Percentiles rank a stretch among this genome's conserved stretches.
phyloP scores from a whole-genome alignment of 1,140 invertebrate species.

The Hycleus cichorii region DNA sequence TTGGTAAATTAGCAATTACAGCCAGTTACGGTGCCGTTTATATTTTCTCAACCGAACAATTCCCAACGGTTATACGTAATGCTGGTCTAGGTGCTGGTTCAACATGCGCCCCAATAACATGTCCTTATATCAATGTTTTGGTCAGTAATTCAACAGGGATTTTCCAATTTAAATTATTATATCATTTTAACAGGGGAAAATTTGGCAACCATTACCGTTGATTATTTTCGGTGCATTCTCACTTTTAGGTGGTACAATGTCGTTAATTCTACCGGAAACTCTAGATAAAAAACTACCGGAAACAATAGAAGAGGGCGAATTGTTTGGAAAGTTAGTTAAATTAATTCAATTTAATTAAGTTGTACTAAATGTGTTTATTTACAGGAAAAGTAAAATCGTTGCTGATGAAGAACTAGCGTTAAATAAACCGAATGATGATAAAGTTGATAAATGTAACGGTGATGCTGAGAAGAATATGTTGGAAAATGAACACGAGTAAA shows the following conservation, averaged over 20 bases:
- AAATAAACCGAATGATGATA: neutral
- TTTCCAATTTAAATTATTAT: neutral
- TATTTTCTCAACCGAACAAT: constrained; percentile 74
- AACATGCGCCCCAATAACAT: constrained; percentile 65
- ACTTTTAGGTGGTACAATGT: constrained; percentile 56
- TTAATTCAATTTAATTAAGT: neutral
- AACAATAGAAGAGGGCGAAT: constrained; percentile 64
- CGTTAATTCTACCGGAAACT: constrained; percentile 69
- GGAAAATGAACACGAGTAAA: too few species aligned
- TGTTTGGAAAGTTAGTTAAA: constrained; percentile 51
- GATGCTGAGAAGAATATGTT: too few species aligned
- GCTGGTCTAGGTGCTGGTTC: constrained; percentile 70
- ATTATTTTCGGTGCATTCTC: constrained; percentile 63
- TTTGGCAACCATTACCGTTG: constrained; percentile 61
- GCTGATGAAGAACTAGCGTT: constrained; percentile 2
- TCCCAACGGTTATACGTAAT: constrained; percentile 75
- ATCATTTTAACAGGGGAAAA: constrained; percentile 41
- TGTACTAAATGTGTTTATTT: neutral
- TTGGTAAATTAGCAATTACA: constrained; percentile 76
- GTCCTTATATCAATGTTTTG: constrained; percentile 62
- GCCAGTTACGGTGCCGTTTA: constrained; percentile 74
- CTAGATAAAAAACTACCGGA: constrained; percentile 65
- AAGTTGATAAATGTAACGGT: too few species aligned
- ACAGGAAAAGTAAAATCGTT: neutral
- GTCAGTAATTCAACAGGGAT: constrained; percentile 32